Evolutionary conservation across 2,797 vertebrate species (phyloP).

Genomic region (Allochrocebus solatus): DNA sequence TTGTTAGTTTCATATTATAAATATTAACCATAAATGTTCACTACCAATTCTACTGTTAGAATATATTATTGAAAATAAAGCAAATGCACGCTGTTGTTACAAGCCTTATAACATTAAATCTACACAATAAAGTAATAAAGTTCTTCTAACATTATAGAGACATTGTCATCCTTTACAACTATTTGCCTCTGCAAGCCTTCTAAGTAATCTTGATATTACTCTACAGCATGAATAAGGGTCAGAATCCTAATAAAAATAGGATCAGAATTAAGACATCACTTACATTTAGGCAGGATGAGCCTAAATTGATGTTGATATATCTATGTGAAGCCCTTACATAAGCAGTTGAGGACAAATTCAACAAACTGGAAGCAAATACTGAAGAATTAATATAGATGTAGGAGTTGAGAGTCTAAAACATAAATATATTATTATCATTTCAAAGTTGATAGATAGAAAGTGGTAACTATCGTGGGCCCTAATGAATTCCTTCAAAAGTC

Average conservation of each 20-base stretch:
- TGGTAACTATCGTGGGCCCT: background rate
- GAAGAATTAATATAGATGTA: background rate
- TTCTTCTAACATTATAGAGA: background rate
- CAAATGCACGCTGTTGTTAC: background rate
- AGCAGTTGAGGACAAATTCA: background rate
- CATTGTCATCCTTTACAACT: background rate
- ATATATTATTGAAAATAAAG: slow-evolving; percentile 64
- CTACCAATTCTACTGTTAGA: slow-evolving; percentile 59
- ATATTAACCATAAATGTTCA: slow-evolving; percentile 59
- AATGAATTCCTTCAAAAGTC: background rate
- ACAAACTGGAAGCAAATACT: background rate
- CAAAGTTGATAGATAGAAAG: background rate
- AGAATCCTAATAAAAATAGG: background rate
- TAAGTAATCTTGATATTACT: background rate
- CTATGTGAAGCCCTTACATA: background rate
- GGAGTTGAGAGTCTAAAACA: background rate
- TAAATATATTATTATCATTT: background rate
- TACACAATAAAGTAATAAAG: background rate
- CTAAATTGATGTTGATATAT: background rate
- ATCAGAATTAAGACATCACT: background rate
- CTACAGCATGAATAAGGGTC: background rate
- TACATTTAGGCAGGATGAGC: background rate
- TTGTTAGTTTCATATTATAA: slow-evolving; percentile 54
- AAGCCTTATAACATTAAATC: slow-evolving; percentile 36
- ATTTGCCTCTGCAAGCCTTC: background rate